A percentile compares a stretch with the other conserved stretches of the same genome.
These are phyloP conservation scores for Ammospiza caudacuta DNA, from an alignment of 2,113 vertebrate species.

Conservation along the genomic window DNA sequence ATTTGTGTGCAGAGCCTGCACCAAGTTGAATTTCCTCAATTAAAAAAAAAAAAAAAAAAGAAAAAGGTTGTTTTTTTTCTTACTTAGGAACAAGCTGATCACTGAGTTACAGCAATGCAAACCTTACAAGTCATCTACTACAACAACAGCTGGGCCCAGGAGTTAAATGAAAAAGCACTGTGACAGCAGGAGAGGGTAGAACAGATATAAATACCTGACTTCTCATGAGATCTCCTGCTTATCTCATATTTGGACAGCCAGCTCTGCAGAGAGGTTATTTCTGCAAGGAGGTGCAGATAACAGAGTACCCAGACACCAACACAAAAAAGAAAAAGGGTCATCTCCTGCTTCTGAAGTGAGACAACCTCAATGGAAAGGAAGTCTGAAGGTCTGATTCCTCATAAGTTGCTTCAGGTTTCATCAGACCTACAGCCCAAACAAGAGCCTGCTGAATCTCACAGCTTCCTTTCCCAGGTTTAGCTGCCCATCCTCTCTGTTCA, in stretches of 20 bases:
- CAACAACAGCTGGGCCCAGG: neutral
- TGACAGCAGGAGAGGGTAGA: neutral
- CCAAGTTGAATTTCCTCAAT: neutral
- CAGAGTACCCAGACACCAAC: neutral
- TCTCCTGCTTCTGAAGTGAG: neutral
- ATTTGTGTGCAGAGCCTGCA: neutral
- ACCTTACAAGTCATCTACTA: neutral
- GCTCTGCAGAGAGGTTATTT: neutral
- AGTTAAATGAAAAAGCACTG: neutral
- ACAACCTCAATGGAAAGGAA: accelerated
- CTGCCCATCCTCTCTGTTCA: neutral
- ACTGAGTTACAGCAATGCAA: neutral
- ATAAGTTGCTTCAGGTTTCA: neutral
- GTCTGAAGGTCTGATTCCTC: neutral
- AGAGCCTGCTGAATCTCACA: neutral
- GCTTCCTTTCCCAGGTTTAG: neutral
- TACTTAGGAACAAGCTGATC: neutral
- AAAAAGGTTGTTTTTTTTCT: neutral
- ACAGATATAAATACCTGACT: neutral
- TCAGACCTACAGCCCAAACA: neutral
- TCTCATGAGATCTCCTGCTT: neutral
- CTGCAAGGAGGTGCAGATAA: neutral
- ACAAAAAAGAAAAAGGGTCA: neutral
- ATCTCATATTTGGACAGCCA: neutral
- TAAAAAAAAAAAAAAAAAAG: neutral